Evolutionary conservation across 37 sponge, comb jelly and placozoan species (phyloP).

Genomic region (Cliona cf. orientalis): DNA sequence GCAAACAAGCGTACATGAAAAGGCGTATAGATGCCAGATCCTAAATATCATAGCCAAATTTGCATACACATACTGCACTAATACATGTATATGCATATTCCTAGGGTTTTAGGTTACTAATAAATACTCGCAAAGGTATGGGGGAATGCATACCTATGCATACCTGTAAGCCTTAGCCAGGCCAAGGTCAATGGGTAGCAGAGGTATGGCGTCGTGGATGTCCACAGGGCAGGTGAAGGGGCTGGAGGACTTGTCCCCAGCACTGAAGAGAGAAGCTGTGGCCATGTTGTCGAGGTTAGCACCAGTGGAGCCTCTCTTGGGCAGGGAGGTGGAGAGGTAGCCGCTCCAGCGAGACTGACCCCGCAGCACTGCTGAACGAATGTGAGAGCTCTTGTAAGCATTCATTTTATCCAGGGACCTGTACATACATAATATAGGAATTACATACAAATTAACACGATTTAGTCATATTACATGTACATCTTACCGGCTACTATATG

Average conservation of each 20-base stretch:
- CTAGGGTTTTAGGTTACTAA: no score
- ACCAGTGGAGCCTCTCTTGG: slow-evolving; percentile 11
- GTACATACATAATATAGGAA: background rate
- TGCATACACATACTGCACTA: no score
- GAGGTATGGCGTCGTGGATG: slow-evolving; percentile 23
- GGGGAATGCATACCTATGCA: background rate
- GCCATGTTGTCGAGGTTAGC: background rate
- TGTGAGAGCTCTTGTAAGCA: slow-evolving; percentile 14
- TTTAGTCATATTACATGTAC: no score
- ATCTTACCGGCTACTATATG: no score
- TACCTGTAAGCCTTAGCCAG: slow-evolving; percentile 72
- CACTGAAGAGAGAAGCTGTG: background rate
- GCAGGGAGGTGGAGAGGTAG: slow-evolving; percentile 32
- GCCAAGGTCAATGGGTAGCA: slow-evolving; percentile 60
- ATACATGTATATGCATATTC: no score
- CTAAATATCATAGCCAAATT: no score
- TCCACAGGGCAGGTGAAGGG: slow-evolving; percentile 12
- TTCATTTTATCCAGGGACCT: slow-evolving; percentile 53
- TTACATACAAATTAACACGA: no score
- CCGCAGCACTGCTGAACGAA: background rate
- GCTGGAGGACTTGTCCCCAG: background rate
- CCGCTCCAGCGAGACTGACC: slow-evolving; percentile 9
- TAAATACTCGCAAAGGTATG: background rate
- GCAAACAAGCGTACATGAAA: no score
- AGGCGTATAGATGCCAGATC: no score